Percentiles rank a stretch among this genome's conserved stretches.
phyloP scores from a whole-genome alignment of 1,140 invertebrate genomes.

The Nasonia longicornis region DNA sequence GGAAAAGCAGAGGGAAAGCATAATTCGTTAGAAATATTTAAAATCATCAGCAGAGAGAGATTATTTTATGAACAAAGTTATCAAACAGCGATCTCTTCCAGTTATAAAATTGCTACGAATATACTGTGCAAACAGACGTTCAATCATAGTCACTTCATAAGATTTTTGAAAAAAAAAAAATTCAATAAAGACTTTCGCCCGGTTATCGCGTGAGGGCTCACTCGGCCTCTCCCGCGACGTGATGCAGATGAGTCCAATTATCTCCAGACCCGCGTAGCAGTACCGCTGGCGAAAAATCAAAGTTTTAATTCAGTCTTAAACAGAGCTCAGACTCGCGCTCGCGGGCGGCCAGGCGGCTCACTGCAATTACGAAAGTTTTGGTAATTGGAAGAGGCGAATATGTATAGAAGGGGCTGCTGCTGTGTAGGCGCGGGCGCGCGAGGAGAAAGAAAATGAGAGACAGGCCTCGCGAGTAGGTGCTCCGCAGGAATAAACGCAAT shows the following conservation, averaged over 20 bases:
- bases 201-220: slow-evolving; percentile 55
- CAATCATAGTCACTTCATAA: background rate
- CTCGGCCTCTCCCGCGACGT: slow-evolving; percentile 39
- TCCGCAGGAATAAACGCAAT: slow-evolving; percentile 51
- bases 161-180: background rate
- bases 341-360: background rate
- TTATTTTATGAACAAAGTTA: too few species aligned
- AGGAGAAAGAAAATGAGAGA: slow-evolving; percentile 47
- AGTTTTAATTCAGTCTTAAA: slow-evolving; percentile 65
- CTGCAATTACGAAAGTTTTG: slow-evolving; percentile 63
- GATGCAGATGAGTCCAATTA: slow-evolving; percentile 54
- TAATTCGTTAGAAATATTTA: too few species aligned
- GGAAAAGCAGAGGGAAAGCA: too few species aligned
- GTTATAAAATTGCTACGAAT: too few species aligned
- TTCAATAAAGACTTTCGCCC: slow-evolving; percentile 50
- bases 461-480: slow-evolving; percentile 42
- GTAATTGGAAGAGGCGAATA: slow-evolving; percentile 54
- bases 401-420: slow-evolving; percentile 33
- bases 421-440: slow-evolving; percentile 38
- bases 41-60: too few species aligned
- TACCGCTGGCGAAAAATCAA: slow-evolving; percentile 58
- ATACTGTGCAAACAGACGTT: too few species aligned
- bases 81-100: too few species aligned
- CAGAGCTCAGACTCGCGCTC: slow-evolving; percentile 48
- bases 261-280: slow-evolving; percentile 46